A percentile compares a stretch with the other conserved stretches of the same genome.
These are phyloP conservation scores for Amphimedon queenslandica DNA, from an alignment of 37 sponge, comb jelly and placozoan genomes.

Conservation along the genomic window DNA sequence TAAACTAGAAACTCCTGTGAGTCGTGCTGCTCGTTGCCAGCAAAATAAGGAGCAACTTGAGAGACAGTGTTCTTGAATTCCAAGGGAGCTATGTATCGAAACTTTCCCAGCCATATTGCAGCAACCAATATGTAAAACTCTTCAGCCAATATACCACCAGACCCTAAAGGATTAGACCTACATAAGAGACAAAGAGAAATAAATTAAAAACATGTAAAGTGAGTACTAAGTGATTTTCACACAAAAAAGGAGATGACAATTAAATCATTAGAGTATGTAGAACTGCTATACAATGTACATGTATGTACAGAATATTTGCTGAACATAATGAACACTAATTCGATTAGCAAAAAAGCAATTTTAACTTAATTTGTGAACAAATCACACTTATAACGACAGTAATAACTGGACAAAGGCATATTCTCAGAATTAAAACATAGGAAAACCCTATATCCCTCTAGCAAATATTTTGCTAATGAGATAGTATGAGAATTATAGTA, in stretches of 20 bases:
- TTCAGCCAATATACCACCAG: slow-evolving; percentile 79
- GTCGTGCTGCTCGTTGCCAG: slow-evolving; percentile 78
- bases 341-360: too few relatives aligned
- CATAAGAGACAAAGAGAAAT: background rate
- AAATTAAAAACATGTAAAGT: background rate
- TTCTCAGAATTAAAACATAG: too few relatives aligned
- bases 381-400: too few relatives aligned
- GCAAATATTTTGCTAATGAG: too few relatives aligned
- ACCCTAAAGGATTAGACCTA: slow-evolving; percentile 67
- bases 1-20: slow-evolving; percentile 87
- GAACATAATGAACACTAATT: too few relatives aligned
- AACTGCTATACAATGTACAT: background rate
- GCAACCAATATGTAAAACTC: slow-evolving; percentile 82
- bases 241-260: background rate
- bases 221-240: background rate
- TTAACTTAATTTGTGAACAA: too few relatives aligned
- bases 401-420: too few relatives aligned
- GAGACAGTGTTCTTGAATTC: slow-evolving; percentile 82
- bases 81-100: slow-evolving; percentile 71
- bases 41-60: slow-evolving; percentile 51
- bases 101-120: slow-evolving; percentile 77
- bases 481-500: too few relatives aligned
- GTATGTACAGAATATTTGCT: background rate
- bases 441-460: too few relatives aligned
- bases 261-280: background rate